Conservation (phyloP, 2,797 vertebrate genomes). For the Ambastaia sidthimunki region DNA sequence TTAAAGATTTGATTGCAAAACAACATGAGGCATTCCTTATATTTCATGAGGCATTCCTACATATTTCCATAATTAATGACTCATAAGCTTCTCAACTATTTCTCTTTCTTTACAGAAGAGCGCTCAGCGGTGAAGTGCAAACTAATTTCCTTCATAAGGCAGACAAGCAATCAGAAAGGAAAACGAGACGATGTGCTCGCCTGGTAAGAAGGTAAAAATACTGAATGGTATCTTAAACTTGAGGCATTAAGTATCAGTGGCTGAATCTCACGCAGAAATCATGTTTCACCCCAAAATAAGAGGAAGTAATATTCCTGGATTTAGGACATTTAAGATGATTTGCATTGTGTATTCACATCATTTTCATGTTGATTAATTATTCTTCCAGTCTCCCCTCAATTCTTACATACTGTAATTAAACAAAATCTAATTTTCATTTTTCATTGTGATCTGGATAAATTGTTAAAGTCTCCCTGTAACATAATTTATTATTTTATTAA, state of each 20-base stretch:
- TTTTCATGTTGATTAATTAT: background rate
- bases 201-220: constrained; percentile 72
- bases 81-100: background rate
- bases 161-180: constrained; percentile 78
- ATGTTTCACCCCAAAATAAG: constrained; percentile 1
- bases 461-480: background rate
- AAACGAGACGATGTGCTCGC: constrained; percentile 70
- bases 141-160: constrained; percentile 77
- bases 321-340: background rate
- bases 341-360: background rate
- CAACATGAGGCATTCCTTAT: background rate
- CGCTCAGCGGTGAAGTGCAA: constrained; percentile 51
- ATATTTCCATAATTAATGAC: background rate
- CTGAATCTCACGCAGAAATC: constrained; percentile 47
- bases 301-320: background rate
- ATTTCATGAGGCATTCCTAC: no score
- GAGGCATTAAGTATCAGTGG: constrained; percentile 76
- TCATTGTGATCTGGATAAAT: background rate
- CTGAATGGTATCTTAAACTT: constrained; percentile 78
- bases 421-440: background rate
- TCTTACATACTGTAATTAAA: no score
- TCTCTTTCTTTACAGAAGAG: constrained; percentile 34
- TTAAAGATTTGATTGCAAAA: background rate
- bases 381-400: no score
- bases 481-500: background rate